Evolutionary conservation across 2,797 vertebrate species (phyloP), one percentile per base, ranked within the genome.

Genomic region (Spinus pinus): DNA sequence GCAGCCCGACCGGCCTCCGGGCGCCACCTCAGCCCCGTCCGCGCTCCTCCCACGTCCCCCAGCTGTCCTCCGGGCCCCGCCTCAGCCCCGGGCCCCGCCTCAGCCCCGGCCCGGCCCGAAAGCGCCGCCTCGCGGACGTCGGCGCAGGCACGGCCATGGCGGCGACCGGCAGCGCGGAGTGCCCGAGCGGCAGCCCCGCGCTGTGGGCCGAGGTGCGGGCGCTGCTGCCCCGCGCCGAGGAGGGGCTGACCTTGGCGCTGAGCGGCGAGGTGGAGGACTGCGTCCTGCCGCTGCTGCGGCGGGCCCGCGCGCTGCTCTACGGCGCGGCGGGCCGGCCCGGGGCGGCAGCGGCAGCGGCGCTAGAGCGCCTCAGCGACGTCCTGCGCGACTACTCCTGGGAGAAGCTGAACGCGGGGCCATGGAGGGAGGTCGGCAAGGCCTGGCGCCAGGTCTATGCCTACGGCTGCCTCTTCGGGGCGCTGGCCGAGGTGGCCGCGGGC

Each of bases 351-450:
- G 13, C 31, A 41, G 66, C 42, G 23, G 51, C 58, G 47, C 98
- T 95, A 17, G 74, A 91, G 77, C 97, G 98, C 39, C 85, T 92
- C 2, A 98, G 98, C 25, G 98, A 98, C 96, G 92, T 97, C 17
- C 22, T 99, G 65, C 87, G 99, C 23, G 99, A 99, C 90, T 97
- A 98, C 50, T 96, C 99, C 5, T 99, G 99, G 99, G 99, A 99
- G 97, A 98, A 97, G 62, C 98, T 99, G 81, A 99, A 99, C 97
- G 98, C 60, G 0, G 98, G 98, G 6, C 98, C 98, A 0, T 99
- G 99, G 99, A 97, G 94, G 21, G 97, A 98, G 0, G 98, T 99
- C 81, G 97, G 98, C 96, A 98, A 98, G 92, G 98, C 98, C 51
- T 99, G 99, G 99, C 98, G 99, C 25, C 97, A 97, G 3, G 98